These are phyloP conservation scores for Hycleus phaleratus DNA, from an alignment of 1,140 invertebrate genomes.

Conservation along the genomic window DNA sequence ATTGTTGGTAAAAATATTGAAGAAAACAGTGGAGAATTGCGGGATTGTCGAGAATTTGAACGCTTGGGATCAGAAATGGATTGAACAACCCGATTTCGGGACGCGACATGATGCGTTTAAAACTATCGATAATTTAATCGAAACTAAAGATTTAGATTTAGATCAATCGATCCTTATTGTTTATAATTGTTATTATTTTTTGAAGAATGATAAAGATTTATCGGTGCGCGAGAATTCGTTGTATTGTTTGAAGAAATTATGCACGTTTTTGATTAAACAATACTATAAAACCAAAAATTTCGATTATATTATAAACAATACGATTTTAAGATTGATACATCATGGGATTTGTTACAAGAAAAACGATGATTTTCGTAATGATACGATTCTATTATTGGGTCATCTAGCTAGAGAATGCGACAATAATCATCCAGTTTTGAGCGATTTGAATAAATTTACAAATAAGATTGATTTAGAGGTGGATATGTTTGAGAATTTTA, in stretches of 20 bases:
- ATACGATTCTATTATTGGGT: slow-evolving; percentile 70
- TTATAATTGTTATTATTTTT: slow-evolving; percentile 74
- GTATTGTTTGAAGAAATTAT: slow-evolving; percentile 60
- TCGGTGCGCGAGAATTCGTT: slow-evolving; percentile 73
- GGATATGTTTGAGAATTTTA: slow-evolving; percentile 91
- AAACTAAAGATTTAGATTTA: slow-evolving; percentile 49
- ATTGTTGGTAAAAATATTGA: slow-evolving; percentile 52
- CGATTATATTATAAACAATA: slow-evolving; percentile 64
- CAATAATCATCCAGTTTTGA: slow-evolving; percentile 58
- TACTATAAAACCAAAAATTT: slow-evolving; percentile 45
- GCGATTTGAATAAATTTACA: slow-evolving; percentile 63
- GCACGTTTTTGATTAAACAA: slow-evolving; percentile 49
- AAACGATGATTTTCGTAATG: slow-evolving; percentile 59
- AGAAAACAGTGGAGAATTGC: slow-evolving; percentile 38
- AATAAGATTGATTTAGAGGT: slow-evolving; percentile 73
- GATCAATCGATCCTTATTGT: slow-evolving; percentile 66
- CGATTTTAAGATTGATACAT: slow-evolving; percentile 59
- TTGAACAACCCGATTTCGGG: slow-evolving; percentile 89
- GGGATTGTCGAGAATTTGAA: slow-evolving; percentile 58
- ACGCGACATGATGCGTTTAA: slow-evolving; percentile 66
- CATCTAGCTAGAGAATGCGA: slow-evolving; percentile 64
- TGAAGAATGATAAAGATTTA: slow-evolving; percentile 71
- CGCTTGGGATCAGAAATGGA: slow-evolving; percentile 73
- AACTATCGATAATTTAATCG: slow-evolving; percentile 52
- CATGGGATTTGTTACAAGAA: slow-evolving; percentile 55